These are phyloP conservation scores for Spilarctia lutea DNA, from an alignment of 2,888 invertebrate species.

Conservation along the genomic window DNA sequence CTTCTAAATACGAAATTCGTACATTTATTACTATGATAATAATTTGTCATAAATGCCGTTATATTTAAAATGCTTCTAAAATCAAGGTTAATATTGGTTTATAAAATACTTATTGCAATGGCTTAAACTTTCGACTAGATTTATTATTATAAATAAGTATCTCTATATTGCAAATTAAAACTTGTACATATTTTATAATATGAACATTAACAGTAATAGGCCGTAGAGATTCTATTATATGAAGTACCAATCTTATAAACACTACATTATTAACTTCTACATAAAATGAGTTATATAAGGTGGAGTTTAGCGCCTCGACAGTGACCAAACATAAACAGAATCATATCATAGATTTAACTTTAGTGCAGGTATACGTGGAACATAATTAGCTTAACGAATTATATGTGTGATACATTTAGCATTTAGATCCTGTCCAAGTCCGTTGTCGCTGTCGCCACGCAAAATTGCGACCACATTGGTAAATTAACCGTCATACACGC, in stretches of 20 bases:
- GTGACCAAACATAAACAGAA: constrained; percentile 2
- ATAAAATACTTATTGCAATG: constrained; percentile 80
- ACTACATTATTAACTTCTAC: constrained; percentile 33
- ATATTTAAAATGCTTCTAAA: constrained; percentile 58
- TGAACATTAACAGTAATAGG: constrained; percentile 29
- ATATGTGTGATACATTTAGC: not conserved
- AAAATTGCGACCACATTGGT: constrained; percentile 9
- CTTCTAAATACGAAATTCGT: constrained; percentile 42
- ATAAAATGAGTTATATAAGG: constrained; percentile 41
- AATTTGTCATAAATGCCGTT: constrained; percentile 66
- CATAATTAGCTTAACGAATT: not conserved
- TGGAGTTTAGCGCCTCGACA: constrained; percentile 26
- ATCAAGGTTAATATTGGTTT: constrained; percentile 63
- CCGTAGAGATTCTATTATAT: constrained; percentile 45
- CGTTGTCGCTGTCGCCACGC: not conserved
- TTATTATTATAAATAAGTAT: constrained; percentile 80
- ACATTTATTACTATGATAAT: constrained; percentile 40
- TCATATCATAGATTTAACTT: not conserved
- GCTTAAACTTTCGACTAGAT: constrained; percentile 85
- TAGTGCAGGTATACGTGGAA: not conserved
- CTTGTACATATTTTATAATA: constrained; percentile 44
- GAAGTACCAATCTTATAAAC: constrained; percentile 40
- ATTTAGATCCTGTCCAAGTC: not conserved
- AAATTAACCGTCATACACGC: constrained; percentile 24
- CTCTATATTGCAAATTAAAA: constrained; percentile 71